A percentile compares a stretch with the other conserved stretches of the same genome.
Evolutionary conservation across 2,888 invertebrate genomes (phyloP).

Genomic region (Syrphus vitripennis): DNA sequence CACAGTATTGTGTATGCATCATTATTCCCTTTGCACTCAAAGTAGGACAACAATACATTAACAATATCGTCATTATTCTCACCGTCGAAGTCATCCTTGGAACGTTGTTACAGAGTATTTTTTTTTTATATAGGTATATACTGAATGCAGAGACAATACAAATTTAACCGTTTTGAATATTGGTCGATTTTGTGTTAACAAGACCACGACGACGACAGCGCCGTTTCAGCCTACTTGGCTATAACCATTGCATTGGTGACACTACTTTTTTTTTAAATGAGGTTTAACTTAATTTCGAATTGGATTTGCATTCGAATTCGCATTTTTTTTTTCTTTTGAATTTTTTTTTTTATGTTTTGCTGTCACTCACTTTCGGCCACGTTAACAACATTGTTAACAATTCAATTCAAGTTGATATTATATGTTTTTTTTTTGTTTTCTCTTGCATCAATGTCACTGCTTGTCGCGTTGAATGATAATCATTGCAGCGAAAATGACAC

Average conservation of each 20-base stretch:
- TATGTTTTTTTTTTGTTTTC: too few species aligned
- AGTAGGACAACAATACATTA: constrained; percentile 69
- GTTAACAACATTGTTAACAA: constrained; percentile 58
- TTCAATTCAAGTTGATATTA: constrained; percentile 25
- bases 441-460: constrained; percentile 40
- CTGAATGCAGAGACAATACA: constrained; percentile 22
- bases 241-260: constrained; percentile 22
- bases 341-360: constrained; percentile 16
- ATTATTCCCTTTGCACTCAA: constrained; percentile 62
- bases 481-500: constrained; percentile 24
- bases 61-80: constrained; percentile 69
- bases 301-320: constrained; percentile 9
- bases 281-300: constrained; percentile 5
- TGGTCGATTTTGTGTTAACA: constrained; percentile 52
- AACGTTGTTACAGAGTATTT: constrained; percentile 9
- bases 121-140: constrained; percentile 3
- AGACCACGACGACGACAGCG: constrained; percentile 33
- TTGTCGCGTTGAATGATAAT: constrained; percentile 18
- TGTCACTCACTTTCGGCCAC: constrained; percentile 57
- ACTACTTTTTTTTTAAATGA: constrained; percentile 32
- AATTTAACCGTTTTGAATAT: constrained; percentile 44
- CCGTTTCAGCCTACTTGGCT: neutral
- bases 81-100: constrained; percentile 65
- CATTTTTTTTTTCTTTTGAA: neutral
- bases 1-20: constrained; percentile 44